Conservation (phyloP, 2,113 vertebrate genomes). For the Apodemus sylvaticus region DNA sequence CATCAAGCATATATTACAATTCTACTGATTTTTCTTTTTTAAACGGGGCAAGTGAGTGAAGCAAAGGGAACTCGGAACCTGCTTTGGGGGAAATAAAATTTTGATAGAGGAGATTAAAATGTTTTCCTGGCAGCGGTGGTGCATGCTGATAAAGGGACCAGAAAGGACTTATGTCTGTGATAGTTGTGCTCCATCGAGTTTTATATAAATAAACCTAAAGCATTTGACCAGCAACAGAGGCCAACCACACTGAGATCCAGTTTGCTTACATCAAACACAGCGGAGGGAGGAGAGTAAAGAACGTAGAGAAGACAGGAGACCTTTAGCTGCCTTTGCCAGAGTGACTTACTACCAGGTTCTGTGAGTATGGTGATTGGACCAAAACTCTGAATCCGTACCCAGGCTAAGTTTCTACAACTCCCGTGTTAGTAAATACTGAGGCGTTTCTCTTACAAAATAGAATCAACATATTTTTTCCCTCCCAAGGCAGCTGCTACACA, state of each 20-base stretch:
- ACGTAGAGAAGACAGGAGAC: background rate
- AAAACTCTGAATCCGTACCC: conserved; percentile 79
- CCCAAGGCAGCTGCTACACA: conserved; percentile 85
- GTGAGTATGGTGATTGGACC: conserved; percentile 82
- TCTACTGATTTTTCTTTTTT: background rate
- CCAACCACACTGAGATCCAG: conserved; percentile 49
- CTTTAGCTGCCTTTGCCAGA: conserved; percentile 65
- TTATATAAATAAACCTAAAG: conserved; percentile 57
- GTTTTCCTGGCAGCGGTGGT: background rate
- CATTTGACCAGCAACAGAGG: background rate
- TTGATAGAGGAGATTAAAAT: background rate
- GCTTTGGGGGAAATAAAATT: conserved; percentile 34
- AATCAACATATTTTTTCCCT: conserved; percentile 83
- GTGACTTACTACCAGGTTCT: conserved; percentile 71
- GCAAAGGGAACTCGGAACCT: conserved; percentile 5
- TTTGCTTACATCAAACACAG: conserved; percentile 78
- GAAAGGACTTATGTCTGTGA: conserved; percentile 44
- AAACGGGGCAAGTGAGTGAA: background rate
- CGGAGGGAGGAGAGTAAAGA: background rate
- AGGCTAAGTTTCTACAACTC: conserved; percentile 74
- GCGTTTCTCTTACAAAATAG: conserved; percentile 86
- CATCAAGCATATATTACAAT: background rate
- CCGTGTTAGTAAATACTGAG: conserved; percentile 82
- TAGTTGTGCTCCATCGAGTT: conserved; percentile 35
- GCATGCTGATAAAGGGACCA: background rate